These are phyloP conservation scores for Nipponia nippon DNA, from an alignment of 2,113 vertebrate genomes.

Conservation along the genomic window DNA sequence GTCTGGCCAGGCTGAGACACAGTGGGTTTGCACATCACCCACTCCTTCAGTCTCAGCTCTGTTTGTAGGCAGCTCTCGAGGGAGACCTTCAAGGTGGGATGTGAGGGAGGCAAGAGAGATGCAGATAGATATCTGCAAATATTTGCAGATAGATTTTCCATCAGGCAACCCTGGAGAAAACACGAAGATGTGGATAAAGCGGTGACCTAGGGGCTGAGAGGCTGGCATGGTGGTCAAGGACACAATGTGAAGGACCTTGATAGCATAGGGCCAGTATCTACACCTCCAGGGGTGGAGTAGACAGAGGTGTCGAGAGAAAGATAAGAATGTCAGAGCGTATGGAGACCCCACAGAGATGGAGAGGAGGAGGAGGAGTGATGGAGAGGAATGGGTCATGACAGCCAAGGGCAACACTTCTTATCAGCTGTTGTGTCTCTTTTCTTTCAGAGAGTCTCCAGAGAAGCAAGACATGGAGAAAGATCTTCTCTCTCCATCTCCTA, in stretches of 20 bases:
- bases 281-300: neutral
- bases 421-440: neutral
- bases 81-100: neutral
- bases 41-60: neutral
- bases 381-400: neutral
- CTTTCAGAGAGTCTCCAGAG: neutral
- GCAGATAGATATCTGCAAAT: neutral
- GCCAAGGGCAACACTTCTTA: neutral
- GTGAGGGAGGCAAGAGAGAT: neutral
- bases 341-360: neutral
- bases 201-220: neutral
- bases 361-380: neutral
- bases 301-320: neutral
- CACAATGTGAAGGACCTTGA: neutral
- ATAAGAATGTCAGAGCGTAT: neutral
- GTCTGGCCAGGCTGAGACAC: neutral
- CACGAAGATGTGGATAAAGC: fast-evolving
- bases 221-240: neutral
- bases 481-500: neutral
- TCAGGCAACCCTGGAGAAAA: neutral
- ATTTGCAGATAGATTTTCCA: neutral
- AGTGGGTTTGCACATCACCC: neutral
- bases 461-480: neutral
- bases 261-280: neutral
- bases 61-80: neutral